Percentiles rank a stretch among this genome's conserved stretches.
Conservation (phyloP, 2,797 vertebrate genomes). For the Eulemur coronatus region DNA sequence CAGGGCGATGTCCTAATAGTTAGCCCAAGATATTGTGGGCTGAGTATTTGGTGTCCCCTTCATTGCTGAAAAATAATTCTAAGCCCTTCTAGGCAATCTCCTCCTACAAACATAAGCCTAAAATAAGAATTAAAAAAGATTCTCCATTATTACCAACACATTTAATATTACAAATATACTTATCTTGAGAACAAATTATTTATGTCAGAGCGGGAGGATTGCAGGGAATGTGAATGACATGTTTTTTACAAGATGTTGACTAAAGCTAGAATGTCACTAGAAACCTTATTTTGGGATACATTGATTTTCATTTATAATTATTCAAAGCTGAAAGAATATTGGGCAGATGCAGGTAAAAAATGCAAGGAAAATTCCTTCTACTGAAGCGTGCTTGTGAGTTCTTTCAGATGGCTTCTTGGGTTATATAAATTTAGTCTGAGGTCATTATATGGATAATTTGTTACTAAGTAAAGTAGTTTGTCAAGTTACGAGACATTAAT, state of each 20-base stretch:
- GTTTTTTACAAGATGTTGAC: slow-evolving; percentile 51
- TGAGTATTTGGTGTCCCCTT: background rate
- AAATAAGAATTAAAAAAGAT: background rate
- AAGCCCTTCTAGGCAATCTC: background rate
- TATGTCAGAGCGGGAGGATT: background rate
- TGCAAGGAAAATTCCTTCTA: slow-evolving; percentile 25
- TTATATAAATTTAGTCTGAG: slow-evolving; percentile 84
- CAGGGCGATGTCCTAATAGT: background rate
- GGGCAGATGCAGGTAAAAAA: slow-evolving; percentile 30
- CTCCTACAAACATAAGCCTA: slow-evolving; percentile 22
- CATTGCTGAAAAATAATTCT: background rate
- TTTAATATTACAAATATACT: background rate
- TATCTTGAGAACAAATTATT: background rate
- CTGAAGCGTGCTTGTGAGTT: slow-evolving; percentile 62
- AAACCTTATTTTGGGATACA: slow-evolving; percentile 52
- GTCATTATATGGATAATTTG: slow-evolving; percentile 87
- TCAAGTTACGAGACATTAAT: slow-evolving; percentile 87
- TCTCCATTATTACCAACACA: background rate
- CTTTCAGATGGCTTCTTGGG: slow-evolving; percentile 76
- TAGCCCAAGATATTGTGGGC: background rate
- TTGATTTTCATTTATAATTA: slow-evolving; percentile 54
- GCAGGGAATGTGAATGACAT: background rate
- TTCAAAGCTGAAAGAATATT: slow-evolving; percentile 35
- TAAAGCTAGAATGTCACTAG: background rate
- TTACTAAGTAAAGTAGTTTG: slow-evolving; percentile 86